These are phyloP conservation scores for Syngnathus floridae DNA, from an alignment of 2,113 vertebrate species.

Conservation along the genomic window DNA sequence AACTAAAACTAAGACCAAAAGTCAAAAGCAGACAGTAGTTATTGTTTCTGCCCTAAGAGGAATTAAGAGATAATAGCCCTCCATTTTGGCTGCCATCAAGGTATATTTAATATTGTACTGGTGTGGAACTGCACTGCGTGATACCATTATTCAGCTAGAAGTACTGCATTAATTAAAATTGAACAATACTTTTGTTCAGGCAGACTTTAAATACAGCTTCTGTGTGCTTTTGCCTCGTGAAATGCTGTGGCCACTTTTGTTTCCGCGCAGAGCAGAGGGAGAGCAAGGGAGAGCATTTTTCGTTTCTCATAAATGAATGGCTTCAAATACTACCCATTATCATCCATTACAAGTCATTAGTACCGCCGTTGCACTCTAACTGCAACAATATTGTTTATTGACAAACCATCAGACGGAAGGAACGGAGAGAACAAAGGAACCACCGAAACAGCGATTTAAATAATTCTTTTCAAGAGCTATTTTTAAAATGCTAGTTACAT, in stretches of 20 bases:
- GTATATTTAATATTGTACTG: background rate
- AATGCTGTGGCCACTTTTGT: background rate
- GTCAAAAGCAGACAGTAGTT: no score
- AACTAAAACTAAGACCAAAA: no score
- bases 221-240: background rate
- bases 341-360: constrained; percentile 64
- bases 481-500: background rate
- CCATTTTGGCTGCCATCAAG: background rate
- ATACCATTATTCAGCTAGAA: background rate
- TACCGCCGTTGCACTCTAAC: constrained; percentile 45
- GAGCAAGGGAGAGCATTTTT: constrained; percentile 24
- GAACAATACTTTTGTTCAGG: background rate
- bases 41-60: background rate
- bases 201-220: background rate
- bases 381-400: constrained; percentile 58
- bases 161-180: background rate
- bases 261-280: background rate
- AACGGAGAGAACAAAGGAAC: constrained; percentile 21
- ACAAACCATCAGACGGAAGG: constrained; percentile 34
- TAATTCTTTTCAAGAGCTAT: background rate
- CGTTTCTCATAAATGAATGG: constrained; percentile 53
- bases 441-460: constrained; percentile 5
- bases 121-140: background rate
- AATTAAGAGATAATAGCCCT: background rate
- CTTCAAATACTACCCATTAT: constrained; percentile 60